Evolutionary conservation across 2,797 vertebrate species (phyloP).

Genomic region (Dromococcyx pavoninus): DNA sequence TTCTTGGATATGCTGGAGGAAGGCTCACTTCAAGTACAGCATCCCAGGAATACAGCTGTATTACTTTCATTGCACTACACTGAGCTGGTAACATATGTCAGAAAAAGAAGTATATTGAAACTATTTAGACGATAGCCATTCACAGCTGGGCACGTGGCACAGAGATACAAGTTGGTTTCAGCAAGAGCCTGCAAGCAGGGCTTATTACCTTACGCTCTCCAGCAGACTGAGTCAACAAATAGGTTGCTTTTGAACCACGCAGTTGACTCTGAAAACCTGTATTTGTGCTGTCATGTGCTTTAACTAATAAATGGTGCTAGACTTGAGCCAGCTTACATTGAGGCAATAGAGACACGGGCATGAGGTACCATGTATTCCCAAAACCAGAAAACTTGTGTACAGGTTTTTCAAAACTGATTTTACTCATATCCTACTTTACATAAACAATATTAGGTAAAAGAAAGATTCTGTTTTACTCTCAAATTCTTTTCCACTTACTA

Average conservation of each 20-base stretch:
- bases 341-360: not conserved
- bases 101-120: not conserved
- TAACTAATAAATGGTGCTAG: not conserved
- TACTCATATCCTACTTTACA: not conserved
- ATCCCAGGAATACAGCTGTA: not conserved
- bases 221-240: not conserved
- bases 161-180: not conserved
- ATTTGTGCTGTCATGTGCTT: not conserved
- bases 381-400: not conserved
- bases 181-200: not conserved
- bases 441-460: not conserved
- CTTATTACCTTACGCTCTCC: not conserved
- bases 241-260: not conserved
- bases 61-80: not conserved
- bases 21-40: not conserved
- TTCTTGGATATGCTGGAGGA: not conserved
- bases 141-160: not conserved
- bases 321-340: not conserved
- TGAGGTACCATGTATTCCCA: accelerated
- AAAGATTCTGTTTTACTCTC: not conserved
- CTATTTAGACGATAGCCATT: not conserved
- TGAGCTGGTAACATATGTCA: not conserved
- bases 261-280: not conserved
- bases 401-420: not conserved
- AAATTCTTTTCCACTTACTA: not conserved